Base-by-base conservation (phyloP, 1,140 invertebrate species). In the Pogonomyrmex barbatus region DNA sequence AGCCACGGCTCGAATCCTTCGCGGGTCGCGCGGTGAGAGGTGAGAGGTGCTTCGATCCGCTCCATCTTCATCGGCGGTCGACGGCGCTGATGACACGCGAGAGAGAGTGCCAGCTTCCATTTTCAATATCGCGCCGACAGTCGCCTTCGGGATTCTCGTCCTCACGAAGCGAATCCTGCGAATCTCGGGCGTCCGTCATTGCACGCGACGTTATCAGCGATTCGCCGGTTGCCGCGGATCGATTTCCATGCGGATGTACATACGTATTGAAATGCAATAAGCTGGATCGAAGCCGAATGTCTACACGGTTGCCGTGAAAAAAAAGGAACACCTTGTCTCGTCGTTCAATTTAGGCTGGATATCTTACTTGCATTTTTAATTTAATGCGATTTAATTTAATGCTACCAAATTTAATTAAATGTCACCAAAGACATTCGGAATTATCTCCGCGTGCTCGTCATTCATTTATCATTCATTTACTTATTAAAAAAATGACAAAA, bases 121-220 rank as follows among this genome's bases (percentile, higher is more conserved):
- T 88, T 86, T 79, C 86, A 85, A 88, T 88, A 88, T 88, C 86
- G 52, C 60, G 54, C n/a, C 81, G 86, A 85, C 75, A 85, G 83
- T 70, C 76, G 65, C 62, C 67, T 62, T 82, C 79, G 36, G 30
- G 65, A 87, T 78, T 14, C 33, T 85, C 68, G 47, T 9, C 65
- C 12, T 73, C 67, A 45, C 62, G 67, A 9, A 9, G 84, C n/a
- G 56, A 47, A 67, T 71, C 36, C 39, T 10, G 33, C 82, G 81
- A 77, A n/a, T 42, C 33, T 81, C 39, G 52, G 33, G 60, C 36
- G 62, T 54, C 33, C 68, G 86, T 85, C 75, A 76, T 45, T 50
- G 73, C 42, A 39, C 68, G 68, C 70, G 81, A 85, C 70, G 82
- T 87, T 87, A 87, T 85, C 79, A 42, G 42, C 58, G 67, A 82